phyloP scores from a whole-genome alignment of 2,797 vertebrate genomes.

The Scomberomorus guttatus region DNA sequence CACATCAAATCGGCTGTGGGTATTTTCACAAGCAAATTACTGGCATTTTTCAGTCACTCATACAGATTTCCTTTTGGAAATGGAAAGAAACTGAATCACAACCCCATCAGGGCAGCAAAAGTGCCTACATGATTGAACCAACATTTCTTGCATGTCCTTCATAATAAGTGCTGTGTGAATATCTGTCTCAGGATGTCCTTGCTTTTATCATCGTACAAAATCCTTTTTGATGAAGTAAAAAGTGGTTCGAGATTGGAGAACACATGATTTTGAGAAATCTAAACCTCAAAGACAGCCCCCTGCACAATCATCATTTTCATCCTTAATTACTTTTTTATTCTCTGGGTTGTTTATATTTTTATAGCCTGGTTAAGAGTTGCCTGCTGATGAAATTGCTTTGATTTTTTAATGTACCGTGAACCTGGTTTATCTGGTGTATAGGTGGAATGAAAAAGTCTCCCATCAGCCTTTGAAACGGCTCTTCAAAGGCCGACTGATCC shows the following conservation, averaged over 20 bases:
- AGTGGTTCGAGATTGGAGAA: neutral
- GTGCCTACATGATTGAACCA: neutral
- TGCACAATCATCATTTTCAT: neutral
- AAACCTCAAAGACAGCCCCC: neutral
- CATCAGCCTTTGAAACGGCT: neutral
- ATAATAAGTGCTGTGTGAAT: neutral
- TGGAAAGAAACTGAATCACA: conserved; percentile 1
- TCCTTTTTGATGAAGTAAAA: neutral
- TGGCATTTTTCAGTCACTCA: neutral
- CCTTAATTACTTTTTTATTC: conserved; percentile 12
- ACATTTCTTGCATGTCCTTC: neutral
- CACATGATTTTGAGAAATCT: neutral
- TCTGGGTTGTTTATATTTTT: conserved; percentile 6
- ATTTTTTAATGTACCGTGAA: neutral
- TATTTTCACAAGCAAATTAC: neutral
- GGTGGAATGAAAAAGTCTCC: neutral
- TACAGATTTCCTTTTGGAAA: neutral
- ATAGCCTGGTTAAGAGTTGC: neutral
- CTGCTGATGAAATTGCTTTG: neutral
- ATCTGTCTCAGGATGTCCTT: neutral
- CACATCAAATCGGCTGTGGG: neutral
- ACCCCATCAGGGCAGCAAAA: neutral
- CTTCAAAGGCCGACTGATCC: neutral
- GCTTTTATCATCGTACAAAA: neutral
- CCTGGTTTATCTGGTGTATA: neutral